Evolutionary conservation across 2,888 invertebrate species (phyloP), one percentile per base, ranked within the genome.

Genomic region (Agrochola lota): DNA sequence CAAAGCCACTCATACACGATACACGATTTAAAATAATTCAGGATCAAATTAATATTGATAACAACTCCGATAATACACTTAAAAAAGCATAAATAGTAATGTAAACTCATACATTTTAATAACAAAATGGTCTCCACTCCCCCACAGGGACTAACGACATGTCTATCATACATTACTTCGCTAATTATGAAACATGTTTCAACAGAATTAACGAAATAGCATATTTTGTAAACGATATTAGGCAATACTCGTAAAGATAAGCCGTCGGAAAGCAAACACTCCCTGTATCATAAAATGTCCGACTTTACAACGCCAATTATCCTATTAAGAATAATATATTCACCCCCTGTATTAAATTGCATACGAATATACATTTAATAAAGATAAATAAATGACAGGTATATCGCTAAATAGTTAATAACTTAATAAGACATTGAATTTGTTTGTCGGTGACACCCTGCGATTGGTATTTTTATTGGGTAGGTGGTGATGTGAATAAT

Each of bases 281-380:
- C 91, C 89, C 85, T 77, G 78, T 89, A 86, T 88, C 90, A 89
- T 93, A 92, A 93, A 92, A 88, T 90, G 85, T 87, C 89, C 80
- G 87, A 90, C 88, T 91, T 92, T 91, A 92, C 88, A 88, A 90
- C 90, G 83, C 85, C 85, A 90, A 90, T 92, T 92, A 91, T 86
- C 86, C 89, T 88, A 89, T 81, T 88, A 89, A 80, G 83, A 81
- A 79, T 91, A 90, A 91, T 91, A 89, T 91, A 93, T 92, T 92
- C 92, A 92, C 93, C 94, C 93, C 87, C 85, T 77, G 23, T 71
- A 85, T 82, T 63, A 80, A 83, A 88, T 84, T 82, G 81, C 79
- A 84, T 85, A 81, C 70, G 73, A 85, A 83, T 85, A 80, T 70
- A 68, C 64, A 73, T 74, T 81, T 76, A 26, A 71, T 59, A 49